phyloP scores from a whole-genome alignment of 2,888 invertebrate species.

The Epsilonema sp. region DNA sequence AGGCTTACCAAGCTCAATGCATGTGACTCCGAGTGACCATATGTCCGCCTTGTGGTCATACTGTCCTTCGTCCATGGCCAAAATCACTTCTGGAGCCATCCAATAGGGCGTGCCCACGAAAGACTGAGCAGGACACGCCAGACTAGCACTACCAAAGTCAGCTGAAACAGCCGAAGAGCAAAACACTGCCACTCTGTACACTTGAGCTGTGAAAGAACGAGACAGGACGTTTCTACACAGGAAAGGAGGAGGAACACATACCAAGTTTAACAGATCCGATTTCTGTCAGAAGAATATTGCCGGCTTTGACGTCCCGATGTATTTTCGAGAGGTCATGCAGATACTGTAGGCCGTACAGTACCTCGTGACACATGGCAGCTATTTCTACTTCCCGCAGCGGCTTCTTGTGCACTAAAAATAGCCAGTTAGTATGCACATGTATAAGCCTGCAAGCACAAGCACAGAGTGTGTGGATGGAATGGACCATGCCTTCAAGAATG shows the following conservation, averaged over 20 bases:
- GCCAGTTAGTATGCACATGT: no score
- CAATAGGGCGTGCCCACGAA: slow-evolving; percentile 97
- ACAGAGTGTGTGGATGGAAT: slow-evolving; percentile 7
- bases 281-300: slow-evolving; percentile 91
- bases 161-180: no score
- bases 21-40: slow-evolving; percentile 96
- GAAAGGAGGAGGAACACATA: slow-evolving; percentile 23
- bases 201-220: no score
- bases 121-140: slow-evolving; percentile 91
- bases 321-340: slow-evolving; percentile 63
- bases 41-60: slow-evolving; percentile 98
- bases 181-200: no score
- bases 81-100: slow-evolving; percentile 98
- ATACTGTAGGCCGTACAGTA: slow-evolving; percentile 74
- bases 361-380: slow-evolving; percentile 84
- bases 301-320: slow-evolving; percentile 87
- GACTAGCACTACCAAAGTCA: slow-evolving; percentile 93
- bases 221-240: no score
- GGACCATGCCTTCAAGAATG: slow-evolving; percentile 65
- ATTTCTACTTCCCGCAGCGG: slow-evolving; percentile 88
- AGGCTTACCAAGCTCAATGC: slow-evolving; percentile 88
- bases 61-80: slow-evolving; percentile 99
- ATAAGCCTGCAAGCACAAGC: no score
- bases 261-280: slow-evolving; percentile 79
- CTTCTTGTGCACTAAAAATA: slow-evolving; percentile 57